Base-by-base conservation (phyloP, 1,140 invertebrate genomes). In the Vanessa tameamea region DNA sequence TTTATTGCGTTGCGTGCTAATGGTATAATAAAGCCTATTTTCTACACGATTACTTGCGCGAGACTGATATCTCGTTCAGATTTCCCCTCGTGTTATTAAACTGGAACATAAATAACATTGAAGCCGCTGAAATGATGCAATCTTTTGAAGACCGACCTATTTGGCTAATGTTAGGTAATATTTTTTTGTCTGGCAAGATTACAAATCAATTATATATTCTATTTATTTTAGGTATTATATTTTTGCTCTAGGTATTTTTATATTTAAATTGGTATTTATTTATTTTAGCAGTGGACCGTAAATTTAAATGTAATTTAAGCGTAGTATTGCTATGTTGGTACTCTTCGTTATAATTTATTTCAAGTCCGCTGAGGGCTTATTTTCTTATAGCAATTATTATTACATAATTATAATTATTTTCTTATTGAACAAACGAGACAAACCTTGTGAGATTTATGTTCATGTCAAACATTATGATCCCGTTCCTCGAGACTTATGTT, bases 111-210 rank as follows among this genome's bases (percentile, higher is more conserved):
- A 57, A 57, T 73, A 51, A 43, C 48, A 64, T 67, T 73, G 72
- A 73, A 73, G 57, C 72, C 72, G 47, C 47, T 67, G 31, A 37
- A 61, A n/a, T 37, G 23, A 61, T 61, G 57, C 57, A 61, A 31
- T 61, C 23, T 14, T 31, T 23, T 61, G 31, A 61, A 31, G 57
- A 61, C 57, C 26, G 57, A 37, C 23, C 23, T 61, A 61, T 61
- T 61, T 61, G 57, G 26, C 57, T 37, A 61, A 61, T 37, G 14
- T 13, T 61, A 31, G 26, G 26, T 31, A 37, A 61, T 37, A 61
- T 14, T 61, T 61, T 43, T 61, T 61, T 61, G 57, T 61, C 23
- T 31, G 31, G 13, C 23, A 61, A 61, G 14, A 43, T 14, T n/a
- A 13, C 15, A 37, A 7, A 37, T n/a, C 9, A 61, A 23, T 57